These are phyloP conservation scores for Caenorhabditis sp. DNA, from an alignment of 2,888 invertebrate species.

Conservation along the genomic window DNA sequence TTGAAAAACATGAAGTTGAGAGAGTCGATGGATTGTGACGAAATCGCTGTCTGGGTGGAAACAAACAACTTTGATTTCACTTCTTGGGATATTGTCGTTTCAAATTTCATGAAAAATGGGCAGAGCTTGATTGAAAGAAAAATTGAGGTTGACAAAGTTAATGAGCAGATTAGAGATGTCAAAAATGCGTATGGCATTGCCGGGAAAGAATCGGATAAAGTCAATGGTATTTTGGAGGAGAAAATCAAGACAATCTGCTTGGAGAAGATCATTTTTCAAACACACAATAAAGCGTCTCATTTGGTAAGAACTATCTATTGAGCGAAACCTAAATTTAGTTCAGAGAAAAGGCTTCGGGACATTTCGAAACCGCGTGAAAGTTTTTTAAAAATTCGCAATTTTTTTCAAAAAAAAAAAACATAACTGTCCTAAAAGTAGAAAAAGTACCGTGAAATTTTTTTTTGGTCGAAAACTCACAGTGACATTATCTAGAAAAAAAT, in stretches of 20 bases:
- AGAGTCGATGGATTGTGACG: slow-evolving; percentile 21
- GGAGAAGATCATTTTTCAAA: slow-evolving; percentile 22
- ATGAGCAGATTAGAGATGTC: slow-evolving; percentile 2
- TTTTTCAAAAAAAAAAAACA: neutral
- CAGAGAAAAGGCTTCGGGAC: no score
- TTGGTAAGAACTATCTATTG: slow-evolving; percentile 6
- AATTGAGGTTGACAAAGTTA: slow-evolving; percentile 2
- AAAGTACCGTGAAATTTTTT: no score
- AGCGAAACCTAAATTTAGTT: no score
- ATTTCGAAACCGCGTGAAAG: no score
- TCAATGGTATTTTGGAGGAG: slow-evolving; percentile 10
- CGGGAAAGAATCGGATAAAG: neutral
- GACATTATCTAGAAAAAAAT: no score
- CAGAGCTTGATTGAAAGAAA: slow-evolving; percentile 6
- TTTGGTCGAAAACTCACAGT: no score
- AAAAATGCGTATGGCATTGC: neutral
- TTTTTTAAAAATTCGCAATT: neutral
- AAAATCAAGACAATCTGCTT: slow-evolving; percentile 13
- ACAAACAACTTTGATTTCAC: slow-evolving; percentile 25
- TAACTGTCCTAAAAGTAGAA: neutral
- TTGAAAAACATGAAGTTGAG: slow-evolving; percentile 13
- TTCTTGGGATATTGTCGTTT: slow-evolving; percentile 21
- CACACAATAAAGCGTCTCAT: slow-evolving; percentile 21
- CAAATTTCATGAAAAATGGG: slow-evolving; percentile 3
- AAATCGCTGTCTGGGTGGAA: slow-evolving; percentile 28